Evolutionary conservation across 1,140 invertebrate genomes (phyloP).

Genomic region (Geopemphigus sp.): DNA sequence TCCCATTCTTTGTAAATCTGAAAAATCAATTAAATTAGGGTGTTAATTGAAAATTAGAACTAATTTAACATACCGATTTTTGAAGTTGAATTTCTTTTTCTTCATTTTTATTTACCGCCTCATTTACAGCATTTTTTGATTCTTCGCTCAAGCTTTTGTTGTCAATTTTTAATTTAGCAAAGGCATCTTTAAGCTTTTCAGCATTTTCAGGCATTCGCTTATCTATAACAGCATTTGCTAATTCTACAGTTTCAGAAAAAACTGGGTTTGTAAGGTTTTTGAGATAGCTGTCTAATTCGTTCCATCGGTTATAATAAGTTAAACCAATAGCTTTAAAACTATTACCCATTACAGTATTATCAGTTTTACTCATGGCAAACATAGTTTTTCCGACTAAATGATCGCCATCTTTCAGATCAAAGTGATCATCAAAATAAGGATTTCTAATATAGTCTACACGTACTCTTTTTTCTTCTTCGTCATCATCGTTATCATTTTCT

Average conservation of each 20-base stretch:
- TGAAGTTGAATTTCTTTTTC: constrained; percentile 30
- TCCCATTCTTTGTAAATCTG: constrained; percentile 65
- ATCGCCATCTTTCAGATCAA: constrained; percentile 70
- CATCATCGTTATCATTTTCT: constrained; percentile 55
- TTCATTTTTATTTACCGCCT: constrained; percentile 15
- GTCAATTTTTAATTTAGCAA: neutral
- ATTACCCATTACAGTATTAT: constrained; percentile 60
- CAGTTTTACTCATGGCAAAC: constrained; percentile 61
- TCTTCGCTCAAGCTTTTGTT: constrained; percentile 22
- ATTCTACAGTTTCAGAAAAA: constrained; percentile 53
- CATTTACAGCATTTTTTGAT: constrained; percentile 28
- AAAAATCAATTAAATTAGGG: constrained; percentile 35
- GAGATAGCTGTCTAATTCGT: constrained; percentile 56
- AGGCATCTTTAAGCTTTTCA: constrained; percentile 53
- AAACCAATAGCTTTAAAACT: constrained; percentile 70
- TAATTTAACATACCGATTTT: constrained; percentile 27
- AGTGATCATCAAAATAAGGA: constrained; percentile 81
- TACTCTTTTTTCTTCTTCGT: constrained; percentile 70
- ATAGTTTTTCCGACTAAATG: constrained; percentile 78
- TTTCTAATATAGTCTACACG: constrained; percentile 78
- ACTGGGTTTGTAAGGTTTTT: constrained; percentile 51
- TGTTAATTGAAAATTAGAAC: neutral
- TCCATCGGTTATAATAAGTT: constrained; percentile 55
- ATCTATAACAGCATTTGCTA: constrained; percentile 42
- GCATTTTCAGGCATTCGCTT: constrained; percentile 47